Percentiles rank a stretch among this genome's conserved stretches.
Evolutionary conservation across 2,113 vertebrate genomes (phyloP).

Genomic region (Prolemur simus): DNA sequence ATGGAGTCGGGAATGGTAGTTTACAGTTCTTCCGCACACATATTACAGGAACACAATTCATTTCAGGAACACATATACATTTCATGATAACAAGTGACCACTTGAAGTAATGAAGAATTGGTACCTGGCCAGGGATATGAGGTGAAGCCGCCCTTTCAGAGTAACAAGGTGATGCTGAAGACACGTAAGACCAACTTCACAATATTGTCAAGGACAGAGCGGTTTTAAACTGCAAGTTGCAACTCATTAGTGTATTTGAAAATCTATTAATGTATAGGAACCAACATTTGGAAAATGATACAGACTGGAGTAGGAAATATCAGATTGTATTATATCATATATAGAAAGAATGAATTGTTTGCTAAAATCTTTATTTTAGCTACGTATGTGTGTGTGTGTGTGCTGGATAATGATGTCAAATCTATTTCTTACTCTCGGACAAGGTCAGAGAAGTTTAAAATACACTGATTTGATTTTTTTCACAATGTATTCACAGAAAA

Average conservation of each 20-base stretch:
- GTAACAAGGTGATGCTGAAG: not conserved
- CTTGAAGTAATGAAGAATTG: not conserved
- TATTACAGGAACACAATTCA: rapidly evolving
- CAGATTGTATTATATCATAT: not conserved
- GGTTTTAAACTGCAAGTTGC: not conserved
- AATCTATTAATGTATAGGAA: not conserved
- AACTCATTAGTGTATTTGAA: not conserved
- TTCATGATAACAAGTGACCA: not conserved
- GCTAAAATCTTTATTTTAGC: not conserved
- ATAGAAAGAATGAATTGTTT: not conserved
- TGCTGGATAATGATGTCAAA: not conserved
- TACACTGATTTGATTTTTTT: not conserved
- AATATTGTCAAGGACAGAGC: rapidly evolving
- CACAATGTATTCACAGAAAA: not conserved
- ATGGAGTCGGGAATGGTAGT: rapidly evolving
- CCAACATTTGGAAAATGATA: not conserved
- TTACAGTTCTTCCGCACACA: rapidly evolving
- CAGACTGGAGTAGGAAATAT: not conserved
- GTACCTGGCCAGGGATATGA: no score
- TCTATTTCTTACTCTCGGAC: not conserved
- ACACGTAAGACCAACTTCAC: not conserved
- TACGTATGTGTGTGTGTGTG: no score
- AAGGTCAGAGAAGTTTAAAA: not conserved
- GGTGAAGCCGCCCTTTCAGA: rapidly evolving
- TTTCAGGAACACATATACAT: not conserved